A percentile compares a stretch with the other conserved stretches of the same genome.
phyloP scores from a whole-genome alignment of 1,140 invertebrate genomes.

The Thrips palmi region DNA sequence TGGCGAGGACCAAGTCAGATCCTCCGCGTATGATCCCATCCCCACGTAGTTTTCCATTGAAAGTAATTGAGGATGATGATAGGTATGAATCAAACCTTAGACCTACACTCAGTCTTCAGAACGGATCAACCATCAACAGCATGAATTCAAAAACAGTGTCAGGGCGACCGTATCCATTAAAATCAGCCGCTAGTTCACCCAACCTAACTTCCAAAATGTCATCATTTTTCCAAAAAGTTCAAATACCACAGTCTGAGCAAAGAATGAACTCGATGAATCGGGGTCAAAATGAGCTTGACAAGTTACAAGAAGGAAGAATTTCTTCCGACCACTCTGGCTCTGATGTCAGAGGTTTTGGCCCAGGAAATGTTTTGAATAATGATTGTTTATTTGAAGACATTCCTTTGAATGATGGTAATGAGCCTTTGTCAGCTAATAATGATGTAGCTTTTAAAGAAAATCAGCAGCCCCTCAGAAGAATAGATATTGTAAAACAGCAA shows the following conservation, averaged over 20 bases:
- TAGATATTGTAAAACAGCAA: no score
- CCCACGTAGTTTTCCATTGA: slow-evolving; percentile 26
- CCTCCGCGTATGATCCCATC: neutral
- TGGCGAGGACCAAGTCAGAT: slow-evolving; percentile 8
- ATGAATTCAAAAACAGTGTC: slow-evolving; percentile 19
- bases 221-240: slow-evolving; percentile 39
- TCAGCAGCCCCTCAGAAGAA: no score
- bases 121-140: no score
- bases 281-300: slow-evolving; percentile 12
- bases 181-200: slow-evolving; percentile 27
- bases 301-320: slow-evolving; percentile 20
- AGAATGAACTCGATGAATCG: slow-evolving; percentile 16
- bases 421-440: no score
- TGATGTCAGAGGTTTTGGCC: no score
- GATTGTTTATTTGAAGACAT: no score
- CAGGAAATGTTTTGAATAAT: no score
- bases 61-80: slow-evolving; percentile 31
- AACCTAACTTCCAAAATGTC: slow-evolving; percentile 29
- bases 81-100: no score
- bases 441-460: no score
- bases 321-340: no score
- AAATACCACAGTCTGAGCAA: slow-evolving; percentile 26
- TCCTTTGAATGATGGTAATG: slow-evolving; percentile 27
- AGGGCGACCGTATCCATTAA: slow-evolving; percentile 23
- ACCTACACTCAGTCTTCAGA: no score